Evolutionary conservation across 2,113 vertebrate species (phyloP), one percentile per base, ranked within the genome.

Genomic region (Perognathus longimembris): DNA sequence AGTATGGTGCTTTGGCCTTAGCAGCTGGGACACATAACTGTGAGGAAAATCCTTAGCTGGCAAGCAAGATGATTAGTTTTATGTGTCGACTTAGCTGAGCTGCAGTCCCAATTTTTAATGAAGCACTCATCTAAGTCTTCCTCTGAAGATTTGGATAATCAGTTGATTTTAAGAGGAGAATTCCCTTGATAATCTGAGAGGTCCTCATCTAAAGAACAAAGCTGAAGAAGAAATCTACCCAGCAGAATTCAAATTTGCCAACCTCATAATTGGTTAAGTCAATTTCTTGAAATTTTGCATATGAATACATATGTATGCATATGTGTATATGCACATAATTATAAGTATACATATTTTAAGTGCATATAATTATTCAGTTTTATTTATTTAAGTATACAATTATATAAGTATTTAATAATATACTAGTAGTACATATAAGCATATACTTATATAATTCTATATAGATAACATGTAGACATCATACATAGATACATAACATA

Each of bases 151-250:
- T 88, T 90, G 45, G 64, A 76, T 28, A 45, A 45, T 61, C 34
- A 66, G 15, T 21, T 59, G 54, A 89, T 32, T 85, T 76, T 70
- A 89, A 66, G 42, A 92, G 42, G 34, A 85, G 45, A 94, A 61
- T 74, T 21, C 28, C 54, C 30, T 80, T 70, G 34, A 38, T 74
- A 54, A 83, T 92, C 73, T 70, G 38, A 14, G 20, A 74, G 24
- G 21, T n/a, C 54, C 15, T 94, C 26, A 90, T 75, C 40, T 45
- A 64, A 61, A 90, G 32, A 84, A 57, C 20, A 63, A 92, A 84
- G 32, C 24, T 80, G 21, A 77, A 80, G 30, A 75, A 89, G 36
- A 67, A 71, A 73, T 59, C 54, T 87, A 24, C 36, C 18, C 18
- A 78, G 3, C 3, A 59, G 59, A 69, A 40, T 85, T 54, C 82